These are phyloP conservation scores for Pelodytes ibericus DNA, from an alignment of 2,797 vertebrate genomes.

Conservation along the genomic window DNA sequence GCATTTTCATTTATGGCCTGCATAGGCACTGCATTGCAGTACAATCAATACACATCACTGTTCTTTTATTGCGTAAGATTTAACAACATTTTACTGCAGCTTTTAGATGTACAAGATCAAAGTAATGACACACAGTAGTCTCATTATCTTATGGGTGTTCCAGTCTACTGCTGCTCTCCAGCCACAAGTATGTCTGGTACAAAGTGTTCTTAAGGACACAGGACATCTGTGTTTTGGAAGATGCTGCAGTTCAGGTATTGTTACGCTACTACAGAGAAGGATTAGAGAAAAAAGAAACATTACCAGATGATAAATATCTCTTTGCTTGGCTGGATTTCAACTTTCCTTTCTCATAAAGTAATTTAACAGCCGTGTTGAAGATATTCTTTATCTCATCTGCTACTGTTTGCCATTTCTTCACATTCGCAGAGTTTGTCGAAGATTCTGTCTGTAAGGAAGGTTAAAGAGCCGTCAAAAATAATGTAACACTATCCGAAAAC, in stretches of 20 bases:
- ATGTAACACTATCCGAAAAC: too few relatives aligned
- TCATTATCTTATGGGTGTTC: background rate
- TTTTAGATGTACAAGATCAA: background rate
- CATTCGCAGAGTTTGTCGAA: constrained; percentile 81
- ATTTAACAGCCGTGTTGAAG: constrained; percentile 90
- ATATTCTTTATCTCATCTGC: constrained; percentile 95
- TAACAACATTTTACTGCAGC: background rate
- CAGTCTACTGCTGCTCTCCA: background rate
- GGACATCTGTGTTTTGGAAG: background rate
- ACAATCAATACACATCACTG: background rate
- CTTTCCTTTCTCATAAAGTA: constrained; percentile 92
- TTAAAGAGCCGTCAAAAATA: background rate
- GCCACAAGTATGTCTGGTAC: background rate
- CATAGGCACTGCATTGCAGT: background rate
- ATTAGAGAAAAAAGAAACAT: constrained; percentile 50
- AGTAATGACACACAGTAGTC: background rate
- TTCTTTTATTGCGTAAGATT: background rate
- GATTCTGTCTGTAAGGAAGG: constrained; percentile 83
- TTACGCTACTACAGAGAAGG: constrained; percentile 6
- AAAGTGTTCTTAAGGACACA: background rate
- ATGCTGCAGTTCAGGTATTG: background rate
- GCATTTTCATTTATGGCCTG: background rate
- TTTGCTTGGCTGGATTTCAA: constrained; percentile 91
- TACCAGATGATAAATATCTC: constrained; percentile 97
- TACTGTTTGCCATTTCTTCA: constrained; percentile 91